Percentiles rank a stretch among this genome's conserved stretches.
phyloP scores from a whole-genome alignment of 2,888 invertebrate genomes.

The Monopis laevigella region DNA sequence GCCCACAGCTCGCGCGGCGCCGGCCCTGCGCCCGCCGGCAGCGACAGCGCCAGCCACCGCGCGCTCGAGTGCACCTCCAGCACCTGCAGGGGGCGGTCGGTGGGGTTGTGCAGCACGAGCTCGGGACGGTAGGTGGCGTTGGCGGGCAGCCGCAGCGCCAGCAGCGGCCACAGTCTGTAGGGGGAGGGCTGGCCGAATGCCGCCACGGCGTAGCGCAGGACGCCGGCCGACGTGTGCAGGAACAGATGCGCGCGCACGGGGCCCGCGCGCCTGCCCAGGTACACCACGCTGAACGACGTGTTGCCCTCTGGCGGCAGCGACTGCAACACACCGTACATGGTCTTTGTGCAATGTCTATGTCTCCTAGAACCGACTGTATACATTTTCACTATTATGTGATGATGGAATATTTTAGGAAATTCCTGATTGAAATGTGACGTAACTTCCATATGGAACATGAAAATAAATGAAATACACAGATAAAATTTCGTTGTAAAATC shows the following conservation, averaged over 20 bases:
- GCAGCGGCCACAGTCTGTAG: slow-evolving; percentile 89
- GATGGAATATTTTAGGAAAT: too few species aligned
- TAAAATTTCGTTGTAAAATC: too few species aligned
- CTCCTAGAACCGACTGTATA: too few species aligned
- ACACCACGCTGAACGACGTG: slow-evolving; percentile 95
- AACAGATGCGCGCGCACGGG: slow-evolving; percentile 86
- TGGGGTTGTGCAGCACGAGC: slow-evolving; percentile 95
- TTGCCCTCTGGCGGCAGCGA: slow-evolving; percentile 89
- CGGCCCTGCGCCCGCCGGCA: slow-evolving; percentile 85
- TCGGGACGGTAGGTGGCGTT: slow-evolving; percentile 91
- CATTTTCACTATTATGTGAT: too few species aligned
- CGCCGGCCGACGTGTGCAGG: slow-evolving; percentile 94
- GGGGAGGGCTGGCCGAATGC: slow-evolving; percentile 90
- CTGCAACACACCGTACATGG: too few species aligned
- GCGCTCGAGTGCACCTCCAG: slow-evolving; percentile 88
- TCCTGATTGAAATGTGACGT: too few species aligned
- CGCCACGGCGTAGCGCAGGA: slow-evolving; percentile 87
- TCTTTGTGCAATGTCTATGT: too few species aligned
- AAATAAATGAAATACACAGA: too few species aligned
- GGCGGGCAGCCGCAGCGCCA: slow-evolving; percentile 89
- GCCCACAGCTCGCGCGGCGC: slow-evolving; percentile 87
- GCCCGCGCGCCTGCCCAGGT: slow-evolving; percentile 92
- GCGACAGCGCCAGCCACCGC: slow-evolving; percentile 89
- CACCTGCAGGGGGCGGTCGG: slow-evolving; percentile 81
- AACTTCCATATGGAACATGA: too few species aligned